phyloP scores from a whole-genome alignment of 2,888 invertebrate genomes.

The Andrena camellia region DNA sequence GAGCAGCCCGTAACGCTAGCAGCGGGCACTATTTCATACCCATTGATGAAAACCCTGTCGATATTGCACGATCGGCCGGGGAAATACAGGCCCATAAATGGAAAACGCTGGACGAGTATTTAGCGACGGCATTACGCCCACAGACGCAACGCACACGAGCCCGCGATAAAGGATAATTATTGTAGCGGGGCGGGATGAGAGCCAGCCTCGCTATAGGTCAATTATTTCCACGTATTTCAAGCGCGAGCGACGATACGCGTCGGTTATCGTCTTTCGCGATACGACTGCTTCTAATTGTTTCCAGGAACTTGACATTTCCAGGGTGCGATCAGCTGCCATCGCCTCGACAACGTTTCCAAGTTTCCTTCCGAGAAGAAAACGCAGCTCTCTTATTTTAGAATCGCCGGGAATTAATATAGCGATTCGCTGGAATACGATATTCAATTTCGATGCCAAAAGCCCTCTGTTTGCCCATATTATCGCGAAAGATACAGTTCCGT shows the following conservation, averaged over 20 bases:
- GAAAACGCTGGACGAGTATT: constrained; percentile 60
- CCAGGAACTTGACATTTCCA: constrained; percentile 70
- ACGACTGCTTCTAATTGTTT: constrained; percentile 72
- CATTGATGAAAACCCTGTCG: constrained; percentile 57
- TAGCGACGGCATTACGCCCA: constrained; percentile 71
- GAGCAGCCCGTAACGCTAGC: not conserved
- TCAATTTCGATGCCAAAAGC: not conserved
- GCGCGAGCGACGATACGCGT: constrained; percentile 62
- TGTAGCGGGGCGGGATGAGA: constrained; percentile 47
- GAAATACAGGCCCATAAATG: constrained; percentile 53
- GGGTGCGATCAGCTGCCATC: not conserved
- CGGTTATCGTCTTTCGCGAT: constrained; percentile 68
- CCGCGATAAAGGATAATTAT: constrained; percentile 79
- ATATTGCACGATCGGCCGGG: constrained; percentile 47
- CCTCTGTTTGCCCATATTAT: not conserved
- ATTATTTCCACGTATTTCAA: constrained; percentile 78
- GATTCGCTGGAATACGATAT: too few species aligned
- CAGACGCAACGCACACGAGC: constrained; percentile 56
- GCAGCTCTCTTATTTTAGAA: too few species aligned
- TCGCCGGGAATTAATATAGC: too few species aligned
- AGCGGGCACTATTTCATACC: constrained; percentile 38
- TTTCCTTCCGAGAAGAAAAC: constrained; percentile 4
- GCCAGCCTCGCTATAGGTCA: constrained; percentile 69
- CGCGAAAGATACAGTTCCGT: constrained; percentile 13
- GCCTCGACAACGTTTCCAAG: not conserved